phyloP scores from a whole-genome alignment of 2,888 invertebrate species.

The Zootermopsis nevadensis region DNA sequence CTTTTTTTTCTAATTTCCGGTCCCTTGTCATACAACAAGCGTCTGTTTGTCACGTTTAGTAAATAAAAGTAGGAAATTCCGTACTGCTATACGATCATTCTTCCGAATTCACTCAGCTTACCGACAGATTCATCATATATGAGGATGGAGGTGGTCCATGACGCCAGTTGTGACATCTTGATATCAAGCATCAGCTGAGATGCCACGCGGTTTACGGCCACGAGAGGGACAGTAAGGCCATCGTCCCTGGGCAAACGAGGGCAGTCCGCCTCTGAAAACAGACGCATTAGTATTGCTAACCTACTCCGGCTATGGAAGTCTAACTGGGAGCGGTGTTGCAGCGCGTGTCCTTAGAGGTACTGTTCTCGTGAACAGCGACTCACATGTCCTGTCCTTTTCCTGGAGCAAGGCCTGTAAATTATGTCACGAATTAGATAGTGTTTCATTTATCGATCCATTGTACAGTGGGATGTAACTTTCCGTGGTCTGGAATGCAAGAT shows the following conservation, averaged over 20 bases:
- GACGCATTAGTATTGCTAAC: not conserved
- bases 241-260: slow-evolving; percentile 75
- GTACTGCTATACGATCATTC: too few relatives aligned
- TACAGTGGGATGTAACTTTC: too few relatives aligned
- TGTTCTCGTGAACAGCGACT: not conserved
- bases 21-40: too few relatives aligned
- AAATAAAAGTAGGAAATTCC: too few relatives aligned
- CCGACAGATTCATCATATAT: slow-evolving; percentile 80
- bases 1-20: too few relatives aligned
- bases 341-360: too few relatives aligned
- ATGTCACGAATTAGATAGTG: too few relatives aligned
- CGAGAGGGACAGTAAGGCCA: slow-evolving; percentile 78
- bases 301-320: too few relatives aligned
- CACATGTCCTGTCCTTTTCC: not conserved
- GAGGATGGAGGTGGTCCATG: slow-evolving; percentile 78
- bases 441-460: too few relatives aligned
- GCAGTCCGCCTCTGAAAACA: slow-evolving; percentile 66
- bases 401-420: not conserved
- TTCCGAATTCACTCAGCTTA: slow-evolving; percentile 59
- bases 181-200: slow-evolving; percentile 83
- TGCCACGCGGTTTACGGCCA: slow-evolving; percentile 77
- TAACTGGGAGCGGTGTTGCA: too few relatives aligned
- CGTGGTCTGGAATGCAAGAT: too few relatives aligned
- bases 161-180: slow-evolving; percentile 65
- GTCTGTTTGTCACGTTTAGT: too few relatives aligned